Evolutionary conservation across 2,113 vertebrate genomes (phyloP).

Genomic region (Aix galericulata): DNA sequence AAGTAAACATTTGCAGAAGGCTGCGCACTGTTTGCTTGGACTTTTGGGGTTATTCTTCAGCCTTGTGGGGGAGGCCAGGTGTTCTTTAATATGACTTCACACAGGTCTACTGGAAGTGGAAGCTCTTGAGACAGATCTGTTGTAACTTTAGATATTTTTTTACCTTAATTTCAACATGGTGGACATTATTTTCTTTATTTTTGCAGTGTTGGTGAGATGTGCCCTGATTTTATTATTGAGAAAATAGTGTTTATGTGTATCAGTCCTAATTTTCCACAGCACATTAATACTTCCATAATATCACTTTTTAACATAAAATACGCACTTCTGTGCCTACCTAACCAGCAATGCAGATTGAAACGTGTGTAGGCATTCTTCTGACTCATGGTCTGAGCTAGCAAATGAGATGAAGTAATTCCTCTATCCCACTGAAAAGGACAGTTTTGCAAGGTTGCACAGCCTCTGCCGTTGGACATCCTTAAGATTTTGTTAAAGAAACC

Average conservation of each 20-base stretch:
- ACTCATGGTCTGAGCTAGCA: not conserved
- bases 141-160: not conserved
- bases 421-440: not conserved
- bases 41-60: not conserved
- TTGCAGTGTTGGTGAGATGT: not conserved
- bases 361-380: not conserved
- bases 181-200: not conserved
- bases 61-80: not conserved
- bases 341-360: not conserved
- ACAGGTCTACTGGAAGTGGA: not conserved
- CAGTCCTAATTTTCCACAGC: not conserved
- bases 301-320: not conserved
- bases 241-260: not conserved
- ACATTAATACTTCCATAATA: not conserved
- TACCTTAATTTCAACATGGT: not conserved
- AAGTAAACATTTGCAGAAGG: not conserved
- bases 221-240: not conserved
- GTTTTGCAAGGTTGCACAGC: not conserved
- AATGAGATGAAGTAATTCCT: not conserved
- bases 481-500: not conserved
- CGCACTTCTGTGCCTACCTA: not conserved
- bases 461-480: not conserved
- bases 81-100: not conserved
- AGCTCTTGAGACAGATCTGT: not conserved
- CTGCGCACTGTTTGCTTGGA: not conserved